Conservation (phyloP, 2,888 invertebrate genomes). For the Eurois occulta region DNA sequence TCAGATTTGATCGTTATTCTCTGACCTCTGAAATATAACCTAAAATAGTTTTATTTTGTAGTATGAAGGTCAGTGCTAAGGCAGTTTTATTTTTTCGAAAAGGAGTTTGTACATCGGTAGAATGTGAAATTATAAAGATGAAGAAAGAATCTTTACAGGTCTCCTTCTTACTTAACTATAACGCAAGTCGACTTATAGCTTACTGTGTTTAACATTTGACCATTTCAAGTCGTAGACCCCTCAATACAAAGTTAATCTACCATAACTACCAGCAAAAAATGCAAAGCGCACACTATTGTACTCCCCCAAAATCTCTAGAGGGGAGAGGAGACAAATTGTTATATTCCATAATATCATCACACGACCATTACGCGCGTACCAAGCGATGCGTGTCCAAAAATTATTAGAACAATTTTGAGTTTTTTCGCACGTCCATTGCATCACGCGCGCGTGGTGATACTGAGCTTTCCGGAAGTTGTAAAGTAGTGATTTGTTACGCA, state of each 20-base stretch:
- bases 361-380: slow-evolving; percentile 84
- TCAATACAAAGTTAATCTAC: slow-evolving; percentile 64
- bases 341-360: slow-evolving; percentile 89
- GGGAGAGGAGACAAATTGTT: slow-evolving; percentile 88
- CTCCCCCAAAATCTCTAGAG: slow-evolving; percentile 72
- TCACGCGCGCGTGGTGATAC: slow-evolving; percentile 77
- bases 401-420: slow-evolving; percentile 81
- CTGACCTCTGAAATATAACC: neutral
- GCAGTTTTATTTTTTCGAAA: neutral
- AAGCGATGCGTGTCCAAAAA: slow-evolving; percentile 85
- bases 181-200: neutral
- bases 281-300: slow-evolving; percentile 76
- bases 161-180: neutral
- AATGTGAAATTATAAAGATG: neutral
- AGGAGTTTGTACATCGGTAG: too few species aligned
- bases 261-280: slow-evolving; percentile 74
- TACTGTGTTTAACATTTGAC: slow-evolving; percentile 22
- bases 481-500: slow-evolving; percentile 91
- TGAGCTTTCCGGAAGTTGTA: slow-evolving; percentile 89
- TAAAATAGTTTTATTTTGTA: neutral
- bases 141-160: neutral
- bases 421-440: slow-evolving; percentile 82
- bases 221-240: slow-evolving; percentile 51
- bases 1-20: neutral
- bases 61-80: neutral